These are phyloP conservation scores for Xestia xanthographa DNA, from an alignment of 2,888 invertebrate genomes.

Conservation along the genomic window DNA sequence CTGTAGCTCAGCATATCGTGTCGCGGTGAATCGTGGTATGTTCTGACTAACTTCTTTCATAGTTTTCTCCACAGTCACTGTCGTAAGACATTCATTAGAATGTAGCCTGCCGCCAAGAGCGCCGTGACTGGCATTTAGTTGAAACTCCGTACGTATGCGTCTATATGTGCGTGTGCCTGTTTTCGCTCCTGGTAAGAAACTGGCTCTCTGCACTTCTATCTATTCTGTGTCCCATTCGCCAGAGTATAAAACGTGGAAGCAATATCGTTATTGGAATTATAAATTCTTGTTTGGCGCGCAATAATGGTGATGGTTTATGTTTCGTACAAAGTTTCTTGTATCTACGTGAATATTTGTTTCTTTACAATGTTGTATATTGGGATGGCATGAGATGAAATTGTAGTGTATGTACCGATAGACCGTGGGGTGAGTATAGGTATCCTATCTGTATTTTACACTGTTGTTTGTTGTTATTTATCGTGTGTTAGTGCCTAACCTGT, in stretches of 20 bases:
- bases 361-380: conserved; percentile 5
- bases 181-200: accelerated
- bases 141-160: neutral
- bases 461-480: neutral
- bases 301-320: conserved; percentile 72
- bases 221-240: conserved; percentile 11
- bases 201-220: conserved; percentile 6
- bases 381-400: neutral
- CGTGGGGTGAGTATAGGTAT: neutral
- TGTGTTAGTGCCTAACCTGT: too few relatives aligned
- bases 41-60: neutral
- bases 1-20: neutral
- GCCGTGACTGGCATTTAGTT: neutral
- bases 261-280: conserved; percentile 61
- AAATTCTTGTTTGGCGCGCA: conserved; percentile 58
- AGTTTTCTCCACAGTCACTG: neutral
- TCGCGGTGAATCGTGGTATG: neutral
- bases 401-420: neutral
- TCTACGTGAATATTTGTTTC: conserved; percentile 8
- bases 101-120: neutral
- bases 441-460: neutral
- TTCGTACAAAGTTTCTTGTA: conserved; percentile 26
- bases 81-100: neutral
- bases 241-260: conserved; percentile 21
- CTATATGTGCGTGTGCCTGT: neutral